These are phyloP conservation scores for Octomys mimax DNA, from an alignment of 2,797 vertebrate genomes.

Conservation along the genomic window DNA sequence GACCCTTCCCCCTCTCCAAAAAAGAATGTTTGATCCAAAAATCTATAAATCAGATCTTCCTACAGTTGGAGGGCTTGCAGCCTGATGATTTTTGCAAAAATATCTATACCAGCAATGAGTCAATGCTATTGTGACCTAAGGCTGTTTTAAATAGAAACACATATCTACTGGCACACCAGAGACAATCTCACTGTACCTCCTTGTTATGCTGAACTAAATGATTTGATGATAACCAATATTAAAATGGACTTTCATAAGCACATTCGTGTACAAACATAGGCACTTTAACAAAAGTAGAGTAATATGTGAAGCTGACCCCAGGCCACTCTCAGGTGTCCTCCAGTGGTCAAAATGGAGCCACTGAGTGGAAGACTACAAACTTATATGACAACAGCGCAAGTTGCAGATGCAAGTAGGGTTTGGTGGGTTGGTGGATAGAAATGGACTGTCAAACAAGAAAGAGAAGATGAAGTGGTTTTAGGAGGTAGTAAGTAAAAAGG, in stretches of 20 bases:
- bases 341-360: not conserved
- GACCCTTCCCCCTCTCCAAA: no score
- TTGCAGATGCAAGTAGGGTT: rapidly evolving
- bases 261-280: no score
- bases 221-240: not conserved
- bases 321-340: not conserved
- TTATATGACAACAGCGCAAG: not conserved
- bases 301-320: not conserved
- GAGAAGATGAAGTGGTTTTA: not conserved
- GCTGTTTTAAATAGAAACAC: constrained; percentile 74
- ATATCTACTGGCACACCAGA: constrained; percentile 51
- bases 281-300: not conserved
- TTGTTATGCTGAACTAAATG: not conserved
- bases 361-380: not conserved
- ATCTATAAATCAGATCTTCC: not conserved
- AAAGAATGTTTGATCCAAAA: not conserved
- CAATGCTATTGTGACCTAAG: constrained; percentile 59
- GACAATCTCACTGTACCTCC: rapidly evolving
- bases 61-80: not conserved
- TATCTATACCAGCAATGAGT: not conserved
- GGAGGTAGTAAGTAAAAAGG: not conserved
- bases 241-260: not conserved
- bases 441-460: not conserved
- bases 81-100: not conserved
- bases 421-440: not conserved